Conservation (phyloP, 1,140 invertebrate genomes). For the Coenobita brevimanus region DNA sequence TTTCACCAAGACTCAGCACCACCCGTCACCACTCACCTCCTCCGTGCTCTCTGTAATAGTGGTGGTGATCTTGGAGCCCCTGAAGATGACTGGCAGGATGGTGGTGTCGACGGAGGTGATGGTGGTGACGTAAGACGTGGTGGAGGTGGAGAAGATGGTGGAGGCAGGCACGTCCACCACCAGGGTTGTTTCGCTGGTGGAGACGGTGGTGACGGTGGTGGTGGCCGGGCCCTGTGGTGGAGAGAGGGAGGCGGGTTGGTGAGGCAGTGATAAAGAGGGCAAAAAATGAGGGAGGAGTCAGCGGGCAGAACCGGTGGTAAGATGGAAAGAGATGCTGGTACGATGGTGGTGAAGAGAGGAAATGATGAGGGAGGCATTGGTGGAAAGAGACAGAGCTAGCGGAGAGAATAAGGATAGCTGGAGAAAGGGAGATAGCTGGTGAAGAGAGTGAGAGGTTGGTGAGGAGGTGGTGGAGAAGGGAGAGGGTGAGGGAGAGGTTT, state of each 20-base stretch:
- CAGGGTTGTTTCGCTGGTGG: slow-evolving; percentile 55
- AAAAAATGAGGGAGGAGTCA: no score
- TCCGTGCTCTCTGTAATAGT: slow-evolving; percentile 52
- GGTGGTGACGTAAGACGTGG: slow-evolving; percentile 69
- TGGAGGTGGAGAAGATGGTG: slow-evolving; percentile 65
- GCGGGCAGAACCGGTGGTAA: no score
- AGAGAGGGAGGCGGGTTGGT: no score
- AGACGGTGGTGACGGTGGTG: slow-evolving; percentile 60
- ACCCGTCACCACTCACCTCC: slow-evolving; percentile 59
- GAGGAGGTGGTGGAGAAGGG: background rate
- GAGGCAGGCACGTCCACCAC: slow-evolving; percentile 55
- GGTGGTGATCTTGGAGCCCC: slow-evolving; percentile 67
- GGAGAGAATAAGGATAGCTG: no score
- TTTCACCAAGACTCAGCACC: background rate
- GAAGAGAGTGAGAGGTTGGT: background rate
- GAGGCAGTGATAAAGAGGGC: no score
- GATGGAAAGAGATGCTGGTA: no score
- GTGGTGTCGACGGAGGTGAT: slow-evolving; percentile 59
- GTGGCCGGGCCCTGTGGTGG: slow-evolving; percentile 47
- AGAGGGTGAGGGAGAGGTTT: background rate
- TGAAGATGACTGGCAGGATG: slow-evolving; percentile 66
- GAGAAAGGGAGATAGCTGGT: background rate
- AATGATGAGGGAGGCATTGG: no score
- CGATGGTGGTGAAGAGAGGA: no score
- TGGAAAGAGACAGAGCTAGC: no score